A percentile compares a stretch with the other conserved stretches of the same genome.
phyloP scores from a whole-genome alignment of 2,888 invertebrate species.

The Ctena decussata region DNA sequence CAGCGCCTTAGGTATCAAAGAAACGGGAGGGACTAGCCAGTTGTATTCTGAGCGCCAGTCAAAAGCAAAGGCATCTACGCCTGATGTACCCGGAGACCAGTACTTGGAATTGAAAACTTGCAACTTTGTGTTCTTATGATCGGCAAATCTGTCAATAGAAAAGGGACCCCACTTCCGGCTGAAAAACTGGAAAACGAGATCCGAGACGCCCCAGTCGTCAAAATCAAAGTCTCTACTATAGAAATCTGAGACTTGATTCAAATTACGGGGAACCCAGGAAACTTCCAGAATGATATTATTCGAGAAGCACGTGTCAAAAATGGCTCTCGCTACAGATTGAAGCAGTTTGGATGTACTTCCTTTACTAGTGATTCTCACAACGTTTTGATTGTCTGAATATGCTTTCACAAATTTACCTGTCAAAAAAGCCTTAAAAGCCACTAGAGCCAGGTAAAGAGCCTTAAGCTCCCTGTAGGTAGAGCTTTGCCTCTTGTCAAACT shows the following conservation, averaged over 20 bases:
- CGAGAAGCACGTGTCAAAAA: not conserved
- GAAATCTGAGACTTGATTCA: not conserved
- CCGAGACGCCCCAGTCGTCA: no score
- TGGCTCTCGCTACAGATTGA: conserved; percentile 7
- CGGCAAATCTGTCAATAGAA: no score
- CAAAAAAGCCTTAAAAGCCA: no score
- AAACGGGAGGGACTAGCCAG: no score
- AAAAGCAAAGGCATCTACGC: conserved; percentile 12
- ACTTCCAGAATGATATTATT: not conserved
- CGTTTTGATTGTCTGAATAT: conserved; percentile 21
- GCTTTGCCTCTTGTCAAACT: not conserved
- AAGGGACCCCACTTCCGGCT: no score
- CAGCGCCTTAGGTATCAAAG: no score
- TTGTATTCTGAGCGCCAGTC: no score
- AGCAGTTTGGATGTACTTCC: no score
- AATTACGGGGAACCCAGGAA: conserved; percentile 1
- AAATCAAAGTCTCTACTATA: no score
- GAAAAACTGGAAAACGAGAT: no score
- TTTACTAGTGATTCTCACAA: conserved; percentile 7
- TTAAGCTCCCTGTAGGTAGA: no score
- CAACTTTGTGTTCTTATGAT: not conserved
- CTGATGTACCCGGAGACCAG: not conserved
- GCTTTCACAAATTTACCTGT: conserved; percentile 20
- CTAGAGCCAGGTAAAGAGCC: no score
- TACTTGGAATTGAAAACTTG: not conserved